Evolutionary conservation across 2,888 invertebrate genomes (phyloP).

Genomic region (Pristionchus entomophagus): DNA sequence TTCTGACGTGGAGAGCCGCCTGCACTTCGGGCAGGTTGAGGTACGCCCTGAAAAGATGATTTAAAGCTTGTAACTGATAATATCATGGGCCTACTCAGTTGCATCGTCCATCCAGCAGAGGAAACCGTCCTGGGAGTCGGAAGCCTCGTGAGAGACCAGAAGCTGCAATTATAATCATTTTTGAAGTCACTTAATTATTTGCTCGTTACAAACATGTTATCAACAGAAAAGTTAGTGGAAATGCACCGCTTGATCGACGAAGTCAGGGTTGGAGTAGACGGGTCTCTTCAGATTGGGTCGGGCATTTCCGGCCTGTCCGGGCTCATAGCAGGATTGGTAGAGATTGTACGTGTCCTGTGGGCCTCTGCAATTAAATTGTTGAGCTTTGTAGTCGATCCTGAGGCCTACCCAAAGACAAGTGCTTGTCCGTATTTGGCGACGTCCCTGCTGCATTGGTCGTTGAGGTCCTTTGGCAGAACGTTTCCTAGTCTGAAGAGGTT

Average conservation of each 20-base stretch:
- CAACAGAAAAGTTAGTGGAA: no score
- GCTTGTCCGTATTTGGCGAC: conserved; percentile 56
- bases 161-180: background rate
- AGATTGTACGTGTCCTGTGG: conserved; percentile 58
- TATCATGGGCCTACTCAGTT: background rate
- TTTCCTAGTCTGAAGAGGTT: conserved; percentile 51
- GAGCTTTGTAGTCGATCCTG: background rate
- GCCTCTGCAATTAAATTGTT: background rate
- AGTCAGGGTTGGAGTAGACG: background rate
- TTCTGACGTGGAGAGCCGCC: conserved; percentile 27
- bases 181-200: background rate
- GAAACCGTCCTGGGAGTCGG: conserved; percentile 54
- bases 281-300: conserved; percentile 42
- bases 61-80: background rate
- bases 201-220: background rate
- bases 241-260: conserved; percentile 40
- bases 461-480: conserved; percentile 55
- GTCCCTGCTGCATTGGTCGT: conserved; percentile 53
- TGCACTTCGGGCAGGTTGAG: conserved; percentile 44
- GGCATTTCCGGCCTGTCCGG: conserved; percentile 18
- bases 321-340: conserved; percentile 60
- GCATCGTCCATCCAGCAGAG: conserved; percentile 51
- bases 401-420: conserved; percentile 49
- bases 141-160: conserved; percentile 45
- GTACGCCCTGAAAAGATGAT: background rate